Base-by-base conservation (phyloP, 2,888 invertebrate genomes). In the Beris morrisii region DNA sequence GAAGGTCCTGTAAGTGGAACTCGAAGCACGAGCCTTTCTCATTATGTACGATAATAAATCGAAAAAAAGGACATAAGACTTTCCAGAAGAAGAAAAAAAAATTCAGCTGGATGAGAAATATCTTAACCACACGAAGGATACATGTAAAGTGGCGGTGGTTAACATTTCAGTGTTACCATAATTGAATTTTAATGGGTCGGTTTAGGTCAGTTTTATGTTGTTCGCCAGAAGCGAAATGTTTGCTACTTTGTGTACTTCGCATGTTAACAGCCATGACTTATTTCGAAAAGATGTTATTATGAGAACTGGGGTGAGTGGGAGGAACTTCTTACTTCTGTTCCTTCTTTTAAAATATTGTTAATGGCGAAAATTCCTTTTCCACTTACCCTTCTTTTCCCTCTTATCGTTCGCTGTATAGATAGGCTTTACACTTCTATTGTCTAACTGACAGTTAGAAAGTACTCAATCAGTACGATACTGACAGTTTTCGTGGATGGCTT, bases 141-240 rank as follows among this genome's bases (percentile, higher is more conserved):
- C 28, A 50, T 50, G 15, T 22, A 5, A 15, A 50, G 28, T 15
- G 15, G 13, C 28, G 15, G 3, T 9, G 22, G 50, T 15, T 22
- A 9, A 22, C 50, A 15, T 50, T 22, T 15, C n/a, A 11, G 46
- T 22, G 43, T 15, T 15, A 45, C 57, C 46, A 30, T 58, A 58
- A 58, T 58, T 58, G 57, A 44, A 58, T 58, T 58, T 58, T 58
- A 58, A 58, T 58, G 57, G 28, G 57, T 46, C 46, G 57, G 57
- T 58, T 45, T 28, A 22, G 45, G 57, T 58, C 57, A 58, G 28
- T 45, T 58, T 58, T 45, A 58, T 58, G 57, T 15, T 44, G 28
- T 44, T 28, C 12, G 57, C 4, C 45, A 58, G 45, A 44, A 11
- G 28, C 6, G 22, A 45, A 12, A 58, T 12, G 55, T n/a, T 31